Base-by-base conservation (phyloP, 2,797 vertebrate species). In the Sebastes minor region DNA sequence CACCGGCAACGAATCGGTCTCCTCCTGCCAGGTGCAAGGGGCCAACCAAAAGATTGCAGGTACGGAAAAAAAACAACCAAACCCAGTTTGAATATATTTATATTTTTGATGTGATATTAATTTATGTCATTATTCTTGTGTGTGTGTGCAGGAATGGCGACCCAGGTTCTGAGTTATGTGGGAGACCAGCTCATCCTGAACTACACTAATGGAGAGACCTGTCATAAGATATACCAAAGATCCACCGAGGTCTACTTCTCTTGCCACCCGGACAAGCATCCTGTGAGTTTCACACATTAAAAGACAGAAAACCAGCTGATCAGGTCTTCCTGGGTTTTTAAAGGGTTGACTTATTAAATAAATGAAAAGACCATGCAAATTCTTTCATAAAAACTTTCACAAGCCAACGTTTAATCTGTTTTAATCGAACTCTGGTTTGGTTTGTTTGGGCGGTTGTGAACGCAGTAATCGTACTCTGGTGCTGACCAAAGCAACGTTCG, bases 151-250 rank as follows among this genome's bases (percentile, higher is more conserved):
- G 98, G 98, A 14, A 83, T 97, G 76, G 63, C 85, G 1, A 97
- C 93, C 71, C 95, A 97, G 92, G 93, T 94, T 60, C 85, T 99
- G 86, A 97, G 91, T 16, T 99, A 96, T 0, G 96, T 97, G 84
- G 97, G 97, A 53, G 97, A 97, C 14, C 88, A 99, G 73, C 94
- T 99, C 80, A 97, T 97, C 92, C 95, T 99, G 76, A 99, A 99
- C 93, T 99, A 97, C 86, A 98, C 97, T 0, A 90, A 25, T 0
- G 98, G 98, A 22, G 97, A 98, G 9, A 86, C 23, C 3, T 99
- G 98, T 82, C 98, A 99, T 76, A 95, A 93, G 56, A 94, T 98
- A 62, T 98, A 97, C 11, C 49, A 96, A 1, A 94, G 98, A 23
- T 97, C 98, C 23, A 99, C 98, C 0, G 94, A 96, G 78, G 96